Evolutionary conservation across 2,888 invertebrate species (phyloP).

Genomic region (Leucophenga maculata): DNA sequence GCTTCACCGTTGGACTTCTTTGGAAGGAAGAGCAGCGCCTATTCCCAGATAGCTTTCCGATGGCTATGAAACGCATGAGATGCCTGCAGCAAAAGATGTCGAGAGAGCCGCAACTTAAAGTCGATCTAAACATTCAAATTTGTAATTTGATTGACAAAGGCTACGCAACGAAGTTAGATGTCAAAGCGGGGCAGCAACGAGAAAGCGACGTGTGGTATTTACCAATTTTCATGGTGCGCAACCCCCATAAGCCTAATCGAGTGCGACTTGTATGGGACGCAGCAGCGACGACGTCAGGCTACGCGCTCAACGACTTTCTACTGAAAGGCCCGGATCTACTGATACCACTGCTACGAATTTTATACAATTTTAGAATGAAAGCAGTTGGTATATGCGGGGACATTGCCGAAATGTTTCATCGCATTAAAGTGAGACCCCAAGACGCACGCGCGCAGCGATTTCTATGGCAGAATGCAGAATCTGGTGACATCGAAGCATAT

Average conservation of each 20-base stretch:
- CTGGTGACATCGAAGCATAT: neutral
- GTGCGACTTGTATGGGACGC: no score
- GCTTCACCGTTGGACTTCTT: conserved; percentile 30
- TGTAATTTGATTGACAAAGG: conserved; percentile 40
- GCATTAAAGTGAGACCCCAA: no score
- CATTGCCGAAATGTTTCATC: no score
- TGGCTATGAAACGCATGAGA: conserved; percentile 35
- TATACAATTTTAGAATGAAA: no score
- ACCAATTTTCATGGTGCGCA: conserved; percentile 55
- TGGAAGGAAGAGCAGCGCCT: conserved; percentile 44
- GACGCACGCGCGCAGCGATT: no score
- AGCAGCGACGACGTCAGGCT: no score
- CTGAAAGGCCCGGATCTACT: no score
- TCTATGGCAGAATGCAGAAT: neutral
- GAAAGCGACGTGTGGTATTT: conserved; percentile 43
- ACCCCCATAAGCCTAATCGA: conserved; percentile 53
- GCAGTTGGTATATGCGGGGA: no score
- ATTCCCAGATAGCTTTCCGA: conserved; percentile 30
- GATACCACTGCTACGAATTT: no score
- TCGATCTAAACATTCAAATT: no score
- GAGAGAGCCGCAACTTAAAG: conserved; percentile 26
- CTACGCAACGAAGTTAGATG: conserved; percentile 39
- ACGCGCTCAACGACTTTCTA: no score
- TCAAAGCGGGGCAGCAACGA: conserved; percentile 30
- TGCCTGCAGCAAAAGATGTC: conserved; percentile 38